Conservation (phyloP, 2,888 invertebrate genomes). For the Drosophila anomelani region DNA sequence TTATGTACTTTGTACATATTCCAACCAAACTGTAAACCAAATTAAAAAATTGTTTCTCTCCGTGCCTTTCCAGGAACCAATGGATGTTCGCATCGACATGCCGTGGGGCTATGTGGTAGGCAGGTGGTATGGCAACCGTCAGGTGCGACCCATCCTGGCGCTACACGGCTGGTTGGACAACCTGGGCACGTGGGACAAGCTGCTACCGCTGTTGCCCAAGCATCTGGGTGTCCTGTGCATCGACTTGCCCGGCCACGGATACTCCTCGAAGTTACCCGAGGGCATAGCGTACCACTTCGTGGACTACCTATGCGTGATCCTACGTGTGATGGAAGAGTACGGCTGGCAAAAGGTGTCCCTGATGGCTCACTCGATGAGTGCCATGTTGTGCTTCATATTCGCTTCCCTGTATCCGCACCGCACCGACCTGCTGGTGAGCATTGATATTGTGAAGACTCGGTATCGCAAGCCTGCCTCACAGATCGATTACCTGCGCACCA, state of each 20-base stretch:
- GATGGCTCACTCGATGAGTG: constrained; percentile 89
- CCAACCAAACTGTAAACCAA: neutral
- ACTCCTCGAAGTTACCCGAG: constrained; percentile 88
- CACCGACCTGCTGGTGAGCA: constrained; percentile 82
- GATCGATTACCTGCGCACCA: constrained; percentile 78
- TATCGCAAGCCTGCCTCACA: constrained; percentile 58
- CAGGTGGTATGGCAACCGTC: constrained; percentile 89
- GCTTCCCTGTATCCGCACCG: constrained; percentile 86
- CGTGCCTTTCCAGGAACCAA: constrained; percentile 78
- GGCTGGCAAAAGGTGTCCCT: constrained; percentile 89
- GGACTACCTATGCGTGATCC: constrained; percentile 85
- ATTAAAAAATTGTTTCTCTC: neutral
- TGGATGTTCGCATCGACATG: constrained; percentile 89
- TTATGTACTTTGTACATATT: neutral
- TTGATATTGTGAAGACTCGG: constrained; percentile 80
- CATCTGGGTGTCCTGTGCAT: constrained; percentile 87
- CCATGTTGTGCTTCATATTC: constrained; percentile 87
- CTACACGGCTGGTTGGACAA: constrained; percentile 93
- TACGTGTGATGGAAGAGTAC: constrained; percentile 87
- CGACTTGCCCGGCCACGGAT: constrained; percentile 90
- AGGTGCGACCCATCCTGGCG: constrained; percentile 88
- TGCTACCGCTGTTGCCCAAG: constrained; percentile 87
- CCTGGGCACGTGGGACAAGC: constrained; percentile 89
- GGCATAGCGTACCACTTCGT: constrained; percentile 85
- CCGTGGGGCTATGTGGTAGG: constrained; percentile 89